Conservation (phyloP, 2,113 vertebrate genomes). For the Lophura nycthemera region DNA sequence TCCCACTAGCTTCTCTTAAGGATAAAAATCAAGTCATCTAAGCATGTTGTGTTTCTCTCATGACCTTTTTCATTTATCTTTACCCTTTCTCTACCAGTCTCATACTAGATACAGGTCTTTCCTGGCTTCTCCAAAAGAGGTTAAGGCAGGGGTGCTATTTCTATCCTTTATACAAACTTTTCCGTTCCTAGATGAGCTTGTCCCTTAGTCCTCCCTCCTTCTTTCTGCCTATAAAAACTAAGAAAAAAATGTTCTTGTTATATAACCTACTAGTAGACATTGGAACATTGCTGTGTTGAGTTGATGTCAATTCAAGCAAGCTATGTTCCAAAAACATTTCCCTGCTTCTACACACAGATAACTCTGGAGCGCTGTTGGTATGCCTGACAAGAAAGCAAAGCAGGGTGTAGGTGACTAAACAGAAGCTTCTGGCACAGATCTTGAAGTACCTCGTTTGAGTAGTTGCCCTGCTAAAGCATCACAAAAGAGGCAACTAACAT, state of each 20-base stretch:
- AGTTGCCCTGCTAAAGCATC: not conserved
- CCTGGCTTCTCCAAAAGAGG: not conserved
- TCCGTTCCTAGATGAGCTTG: not conserved
- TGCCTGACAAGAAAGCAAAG: not conserved
- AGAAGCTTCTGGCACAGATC: not conserved
- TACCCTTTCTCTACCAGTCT: not conserved
- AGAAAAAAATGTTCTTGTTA: not conserved
- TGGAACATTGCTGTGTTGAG: not conserved
- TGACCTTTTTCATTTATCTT: not conserved
- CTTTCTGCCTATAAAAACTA: not conserved
- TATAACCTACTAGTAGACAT: not conserved
- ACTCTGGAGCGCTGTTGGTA: rapidly evolving
- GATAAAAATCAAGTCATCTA: not conserved
- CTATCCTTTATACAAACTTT: not conserved
- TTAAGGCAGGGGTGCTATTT: not conserved
- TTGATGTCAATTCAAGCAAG: not conserved
- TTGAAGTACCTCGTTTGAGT: not conserved
- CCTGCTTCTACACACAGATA: not conserved
- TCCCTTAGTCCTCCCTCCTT: not conserved
- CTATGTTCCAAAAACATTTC: not conserved
- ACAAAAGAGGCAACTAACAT: not conserved
- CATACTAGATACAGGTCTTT: not conserved
- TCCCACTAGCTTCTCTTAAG: not conserved
- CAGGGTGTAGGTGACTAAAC: not conserved
- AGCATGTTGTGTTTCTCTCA: not conserved